Base-by-base conservation (phyloP, 2,888 invertebrate genomes). In the Masnerella sp. region DNA sequence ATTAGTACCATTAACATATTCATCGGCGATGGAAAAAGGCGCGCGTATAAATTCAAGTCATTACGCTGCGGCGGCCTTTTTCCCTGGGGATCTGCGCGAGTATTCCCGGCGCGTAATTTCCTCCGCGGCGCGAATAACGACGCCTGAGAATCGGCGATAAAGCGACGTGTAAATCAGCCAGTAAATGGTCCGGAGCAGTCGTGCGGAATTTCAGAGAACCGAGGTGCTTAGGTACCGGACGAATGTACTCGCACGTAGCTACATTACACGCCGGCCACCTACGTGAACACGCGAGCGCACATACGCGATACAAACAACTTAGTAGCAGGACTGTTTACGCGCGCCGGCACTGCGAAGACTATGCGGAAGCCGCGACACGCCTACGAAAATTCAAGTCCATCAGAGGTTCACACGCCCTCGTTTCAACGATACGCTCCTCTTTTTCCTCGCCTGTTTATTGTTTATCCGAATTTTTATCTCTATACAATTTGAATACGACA, bases 331-430 rank as follows among this genome's bases (percentile, higher is more conserved):
- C 51, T 40, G 54, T 52, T 52, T 70, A 67, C 74, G 74, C 74
- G 68, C 40, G 34, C 62, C 34, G 65, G 75, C 77, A 78, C 77
- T 77, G 42, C 68, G 61, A 78, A 65, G 78, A 81, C 78, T 82
- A 83, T 83, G 83, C 82, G 83, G 83, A 83, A 83, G 83, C 82
- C 73, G 61, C 70, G 82, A 79, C 82, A 83, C 83, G 82, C 83
- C 83, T 78, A 81, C 54, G 74, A 75, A n/a, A 78, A 75, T 74
- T 78, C 77, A 77, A 51, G 65, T 75, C 75, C 54, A 72, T 74
- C 77, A 71, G 47, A 52, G 70, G 75, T 83, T 83, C 83, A 76
- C 83, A 83, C 83, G 80, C 80, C 81, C 77, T 75, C 82, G 74
- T 79, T 67, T 78, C 73, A 72, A 77, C 51, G 47, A 51, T 64